These are phyloP conservation scores for Pogoniulus pusillus DNA, from an alignment of 2,797 vertebrate genomes.

Conservation along the genomic window DNA sequence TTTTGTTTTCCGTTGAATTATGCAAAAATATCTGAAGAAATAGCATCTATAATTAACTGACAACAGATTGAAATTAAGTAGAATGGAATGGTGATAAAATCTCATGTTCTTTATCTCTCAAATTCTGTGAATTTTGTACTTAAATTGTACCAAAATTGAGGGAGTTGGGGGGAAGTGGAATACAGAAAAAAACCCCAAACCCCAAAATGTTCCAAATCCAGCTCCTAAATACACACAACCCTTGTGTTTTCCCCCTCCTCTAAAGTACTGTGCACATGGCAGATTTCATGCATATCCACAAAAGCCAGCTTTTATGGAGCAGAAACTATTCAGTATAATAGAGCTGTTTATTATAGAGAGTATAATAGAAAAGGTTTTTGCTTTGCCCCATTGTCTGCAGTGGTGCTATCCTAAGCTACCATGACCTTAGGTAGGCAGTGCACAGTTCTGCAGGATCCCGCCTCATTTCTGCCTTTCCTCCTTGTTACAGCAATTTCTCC, in stretches of 20 bases:
- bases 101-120: not conserved
- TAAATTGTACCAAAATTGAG: not conserved
- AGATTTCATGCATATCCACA: not conserved
- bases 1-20: conserved; percentile 71
- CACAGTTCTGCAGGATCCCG: not conserved
- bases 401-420: not conserved
- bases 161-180: not conserved
- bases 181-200: not conserved
- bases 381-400: not conserved
- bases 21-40: conserved; percentile 38
- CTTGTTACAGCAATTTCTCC: not conserved
- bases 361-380: not conserved
- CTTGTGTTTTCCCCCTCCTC: not conserved
- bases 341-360: too few species aligned
- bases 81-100: conserved; percentile 1
- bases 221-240: not conserved
- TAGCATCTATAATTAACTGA: conserved; percentile 49
- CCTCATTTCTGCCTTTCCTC: not conserved
- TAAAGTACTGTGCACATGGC: not conserved
- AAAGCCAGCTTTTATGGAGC: not conserved
- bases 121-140: not conserved
- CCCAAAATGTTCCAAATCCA: not conserved
- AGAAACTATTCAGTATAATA: not conserved
- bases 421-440: not conserved
- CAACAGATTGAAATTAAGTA: conserved; percentile 48